Percentiles rank a stretch among this genome's conserved stretches.
Conservation (phyloP, 1,140 invertebrate species). For the Glossosoma conforme region DNA sequence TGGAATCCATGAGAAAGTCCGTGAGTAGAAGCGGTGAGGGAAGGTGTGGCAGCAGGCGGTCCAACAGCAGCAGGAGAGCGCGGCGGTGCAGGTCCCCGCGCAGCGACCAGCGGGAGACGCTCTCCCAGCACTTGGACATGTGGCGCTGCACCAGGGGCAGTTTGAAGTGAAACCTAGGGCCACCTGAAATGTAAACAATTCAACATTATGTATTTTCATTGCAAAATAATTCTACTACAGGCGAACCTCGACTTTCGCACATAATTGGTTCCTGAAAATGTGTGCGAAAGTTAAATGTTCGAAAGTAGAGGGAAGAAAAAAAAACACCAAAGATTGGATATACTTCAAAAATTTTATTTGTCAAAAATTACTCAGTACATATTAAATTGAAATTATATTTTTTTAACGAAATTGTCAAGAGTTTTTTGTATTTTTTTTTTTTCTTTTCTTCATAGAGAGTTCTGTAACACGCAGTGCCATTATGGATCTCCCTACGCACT, state of each 20-base stretch:
- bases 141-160: conserved; percentile 39
- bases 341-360: conserved; percentile 1
- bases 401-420: no score
- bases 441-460: no score
- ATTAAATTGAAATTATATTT: no score
- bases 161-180: conserved; percentile 41
- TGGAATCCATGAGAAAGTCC: conserved; percentile 89
- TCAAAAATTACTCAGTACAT: no score
- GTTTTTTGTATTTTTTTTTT: no score
- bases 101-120: conserved; percentile 63
- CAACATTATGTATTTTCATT: not conserved
- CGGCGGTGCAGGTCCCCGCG: conserved; percentile 67
- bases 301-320: conserved; percentile 2
- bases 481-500: no score
- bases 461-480: no score
- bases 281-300: not conserved
- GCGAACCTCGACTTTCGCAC: not conserved
- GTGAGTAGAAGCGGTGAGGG: conserved; percentile 77
- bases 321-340: conserved; percentile 5
- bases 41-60: conserved; percentile 76
- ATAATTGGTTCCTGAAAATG: not conserved
- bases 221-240: not conserved
- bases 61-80: conserved; percentile 74
- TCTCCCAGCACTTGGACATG: conserved; percentile 66
- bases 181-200: conserved; percentile 31